phyloP scores from a whole-genome alignment of 2,113 vertebrate species.

The Cavia aperea region DNA sequence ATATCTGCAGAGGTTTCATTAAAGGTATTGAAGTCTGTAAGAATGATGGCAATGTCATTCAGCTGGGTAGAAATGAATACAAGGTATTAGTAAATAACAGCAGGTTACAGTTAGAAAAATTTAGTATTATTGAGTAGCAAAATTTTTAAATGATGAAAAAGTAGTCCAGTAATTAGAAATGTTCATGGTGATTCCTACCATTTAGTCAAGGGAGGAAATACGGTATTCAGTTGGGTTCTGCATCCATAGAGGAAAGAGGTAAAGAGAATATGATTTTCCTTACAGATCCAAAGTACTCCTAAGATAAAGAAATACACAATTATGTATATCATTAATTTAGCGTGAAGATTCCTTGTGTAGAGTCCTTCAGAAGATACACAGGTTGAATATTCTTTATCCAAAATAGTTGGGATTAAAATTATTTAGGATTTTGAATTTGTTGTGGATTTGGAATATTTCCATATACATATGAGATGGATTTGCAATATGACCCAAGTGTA shows the following conservation, averaged over 20 bases:
- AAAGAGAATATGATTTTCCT: not conserved
- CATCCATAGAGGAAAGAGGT: not conserved
- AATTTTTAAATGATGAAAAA: conserved; percentile 21
- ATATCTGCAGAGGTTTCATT: not conserved
- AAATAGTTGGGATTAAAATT: not conserved
- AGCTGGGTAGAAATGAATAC: not conserved
- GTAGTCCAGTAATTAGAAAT: conserved; percentile 18
- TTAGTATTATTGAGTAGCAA: not conserved
- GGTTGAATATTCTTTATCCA: not conserved
- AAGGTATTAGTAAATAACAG: not conserved
- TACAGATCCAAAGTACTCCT: not conserved
- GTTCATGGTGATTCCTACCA: not conserved
- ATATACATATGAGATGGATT: not conserved
- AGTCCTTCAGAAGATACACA: conserved; percentile 29
- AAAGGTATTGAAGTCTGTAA: not conserved
- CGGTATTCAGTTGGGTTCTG: not conserved
- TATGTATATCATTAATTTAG: not conserved
- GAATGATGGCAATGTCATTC: not conserved
- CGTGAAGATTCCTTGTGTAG: not conserved
- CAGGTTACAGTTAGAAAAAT: conserved; percentile 2
- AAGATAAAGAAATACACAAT: not conserved
- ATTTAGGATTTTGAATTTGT: not conserved
- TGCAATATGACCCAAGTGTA: not conserved
- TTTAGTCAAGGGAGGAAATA: not conserved
- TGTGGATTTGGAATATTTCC: not conserved